Evolutionary conservation across 2,888 invertebrate species (phyloP), one percentile per base, ranked within the genome.

Genomic region (Mactromeris polynyma): DNA sequence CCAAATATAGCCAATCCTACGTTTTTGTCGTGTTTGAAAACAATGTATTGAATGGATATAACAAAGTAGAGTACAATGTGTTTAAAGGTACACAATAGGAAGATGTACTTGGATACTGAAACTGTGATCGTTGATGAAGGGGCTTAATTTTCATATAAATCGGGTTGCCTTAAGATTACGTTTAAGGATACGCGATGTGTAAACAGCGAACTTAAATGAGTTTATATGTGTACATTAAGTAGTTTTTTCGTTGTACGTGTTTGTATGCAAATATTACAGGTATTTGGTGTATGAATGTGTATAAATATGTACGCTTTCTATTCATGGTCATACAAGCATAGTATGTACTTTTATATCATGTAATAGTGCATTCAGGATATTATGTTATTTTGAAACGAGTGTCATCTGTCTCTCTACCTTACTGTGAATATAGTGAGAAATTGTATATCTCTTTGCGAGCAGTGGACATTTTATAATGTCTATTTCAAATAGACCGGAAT

Each of bases 1-100:
- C 82, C 58, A 82, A 82, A 82, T 82, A 82, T 58, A 82, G 58
- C 58, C 82, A 58, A 82, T 82, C 82, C 82, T 58, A 36, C 58
- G 33, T 82, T 58, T 36, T 33, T 58, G 38, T 38, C 38, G 51
- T 58, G 82, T 73, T 26, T 33, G 38, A 58, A 82, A 82, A 54
- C 38, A 82, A 33, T 54, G 31, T 31, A 31, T 7, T 17, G 58
- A 38, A 21, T 38, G 82, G 51, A 36, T 58, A 58, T 58, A 33
- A 36, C 19, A 36, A 54, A 81, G 31, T 21, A 38, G 9, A 81
- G 46, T 33, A 40, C 40, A 46, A 33, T 46, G 26, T 38, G 46
- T 81, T 51, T 81, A 81, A 54, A 51, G 80, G 80, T 81, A 33
- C 26, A 73, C 36, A 4, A 11, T 73, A 19, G 33, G 14, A 36